These are phyloP conservation scores for Cephus pulcher DNA, from an alignment of 2,888 invertebrate species.

Conservation along the genomic window DNA sequence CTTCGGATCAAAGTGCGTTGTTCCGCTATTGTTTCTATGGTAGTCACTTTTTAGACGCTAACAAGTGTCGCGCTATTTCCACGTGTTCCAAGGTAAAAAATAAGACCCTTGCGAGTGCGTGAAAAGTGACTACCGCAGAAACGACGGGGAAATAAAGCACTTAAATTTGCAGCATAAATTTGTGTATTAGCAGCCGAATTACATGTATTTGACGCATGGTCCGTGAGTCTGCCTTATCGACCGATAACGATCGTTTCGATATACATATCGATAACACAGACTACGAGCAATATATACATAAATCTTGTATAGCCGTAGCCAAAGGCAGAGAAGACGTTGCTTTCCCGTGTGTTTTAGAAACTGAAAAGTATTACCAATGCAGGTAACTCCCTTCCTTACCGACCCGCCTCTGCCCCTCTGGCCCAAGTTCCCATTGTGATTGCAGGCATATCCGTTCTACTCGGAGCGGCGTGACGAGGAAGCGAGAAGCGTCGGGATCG, in stretches of 20 bases:
- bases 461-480: conserved; percentile 18
- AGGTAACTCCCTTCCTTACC: neutral
- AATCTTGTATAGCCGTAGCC: neutral
- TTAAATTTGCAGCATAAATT: too few relatives aligned
- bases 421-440: conserved; percentile 17
- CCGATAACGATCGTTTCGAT: neutral
- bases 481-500: conserved; percentile 22
- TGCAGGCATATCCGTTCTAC: conserved; percentile 12
- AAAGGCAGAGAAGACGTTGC: neutral
- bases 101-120: too few relatives aligned
- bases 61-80: too few relatives aligned
- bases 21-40: too few relatives aligned
- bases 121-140: too few relatives aligned
- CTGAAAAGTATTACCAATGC: conserved; percentile 28
- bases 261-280: too few relatives aligned
- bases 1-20: too few relatives aligned
- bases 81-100: too few relatives aligned
- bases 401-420: neutral
- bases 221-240: neutral
- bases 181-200: too few relatives aligned
- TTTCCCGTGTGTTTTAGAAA: conserved; percentile 19
- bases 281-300: neutral
- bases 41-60: too few relatives aligned
- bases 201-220: too few relatives aligned
- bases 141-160: too few relatives aligned